Evolutionary conservation across 2,888 invertebrate genomes (phyloP).

Genomic region (Andricus quercusramuli): DNA sequence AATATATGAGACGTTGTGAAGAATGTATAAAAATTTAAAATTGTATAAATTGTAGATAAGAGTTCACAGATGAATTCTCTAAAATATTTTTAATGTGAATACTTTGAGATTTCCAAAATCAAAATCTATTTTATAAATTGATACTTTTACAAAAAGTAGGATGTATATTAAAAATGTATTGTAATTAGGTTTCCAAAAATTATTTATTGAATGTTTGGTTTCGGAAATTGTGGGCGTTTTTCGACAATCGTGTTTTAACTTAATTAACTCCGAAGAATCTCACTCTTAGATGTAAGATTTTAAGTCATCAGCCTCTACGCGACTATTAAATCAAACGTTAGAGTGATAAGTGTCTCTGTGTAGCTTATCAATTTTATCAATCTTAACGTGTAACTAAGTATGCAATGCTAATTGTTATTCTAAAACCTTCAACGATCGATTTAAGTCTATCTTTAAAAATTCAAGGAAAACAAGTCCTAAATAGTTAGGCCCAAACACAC

Average conservation of each 20-base stretch:
- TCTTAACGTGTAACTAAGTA: not conserved
- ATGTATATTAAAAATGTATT: no score
- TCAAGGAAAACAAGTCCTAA: not conserved
- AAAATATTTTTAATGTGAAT: not conserved
- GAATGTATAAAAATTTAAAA: not conserved
- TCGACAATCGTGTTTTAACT: constrained; percentile 49
- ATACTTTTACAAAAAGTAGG: not conserved
- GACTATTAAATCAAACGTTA: constrained; percentile 68
- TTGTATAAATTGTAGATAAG: constrained; percentile 1
- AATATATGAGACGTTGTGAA: no score
- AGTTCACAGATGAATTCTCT: not conserved
- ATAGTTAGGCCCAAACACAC: no score
- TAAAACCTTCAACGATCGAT: constrained; percentile 13
- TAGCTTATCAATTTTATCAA: constrained; percentile 42
- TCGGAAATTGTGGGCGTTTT: constrained; percentile 43
- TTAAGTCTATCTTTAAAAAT: not conserved
- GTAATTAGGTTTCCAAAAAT: not conserved
- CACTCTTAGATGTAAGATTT: constrained; percentile 54
- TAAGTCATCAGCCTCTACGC: constrained; percentile 64
- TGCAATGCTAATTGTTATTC: constrained; percentile 21
- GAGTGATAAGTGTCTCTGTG: constrained; percentile 57
- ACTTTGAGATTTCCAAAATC: not conserved
- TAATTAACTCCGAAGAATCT: constrained; percentile 56
- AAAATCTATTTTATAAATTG: not conserved
- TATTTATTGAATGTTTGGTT: not conserved